Evolutionary conservation across 2,113 vertebrate species (phyloP), one percentile per base, ranked within the genome.

Genomic region (Saiga tatarica): DNA sequence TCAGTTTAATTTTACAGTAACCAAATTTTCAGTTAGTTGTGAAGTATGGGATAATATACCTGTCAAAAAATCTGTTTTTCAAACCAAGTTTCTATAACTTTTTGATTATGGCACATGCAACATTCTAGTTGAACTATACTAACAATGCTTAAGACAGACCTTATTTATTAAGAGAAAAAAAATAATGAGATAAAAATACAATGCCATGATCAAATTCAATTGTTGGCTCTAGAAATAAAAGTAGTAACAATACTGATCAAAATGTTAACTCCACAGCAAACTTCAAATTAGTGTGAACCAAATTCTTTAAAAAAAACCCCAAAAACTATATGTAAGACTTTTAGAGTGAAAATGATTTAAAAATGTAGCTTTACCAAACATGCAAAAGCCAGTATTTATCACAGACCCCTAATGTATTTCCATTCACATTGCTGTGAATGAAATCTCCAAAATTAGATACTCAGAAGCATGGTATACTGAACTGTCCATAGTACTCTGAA

Each of bases 41-140:
- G 5, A 96, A 78, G 12, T 87, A 33, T 50, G 36, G 26, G 30
- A 93, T 19, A 55, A 91, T 91, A 57, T 62, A 71, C 47, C 33
- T 71, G 33, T 60, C 30, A 82, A 82, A 94, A 86, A 93, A 76
- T 36, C 13, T 59, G 50, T 4, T 52, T 81, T 64, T 82, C 52
- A 97, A 97, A 81, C 52, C 57, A 94, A 94, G 28, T 87, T 92
- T 85, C 50, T 90, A 6, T n/a, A 97, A 91, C 12, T 71, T 84
- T 88, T 87, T 82, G 30, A 67, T 6, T 64, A 3, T 90, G 50
- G 30, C 53, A 94, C 87, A 79, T 83, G 47, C 12, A 50, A 50
- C 47, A 50, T 13, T 50, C 47, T 50, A 13, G 47, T 47, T 47
- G 33, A 74, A 78, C 67, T 84, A 82, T 89, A 16, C n/a, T 30